Base-by-base conservation (phyloP, 2,797 vertebrate species). In the Cetoscarus ocellatus region DNA sequence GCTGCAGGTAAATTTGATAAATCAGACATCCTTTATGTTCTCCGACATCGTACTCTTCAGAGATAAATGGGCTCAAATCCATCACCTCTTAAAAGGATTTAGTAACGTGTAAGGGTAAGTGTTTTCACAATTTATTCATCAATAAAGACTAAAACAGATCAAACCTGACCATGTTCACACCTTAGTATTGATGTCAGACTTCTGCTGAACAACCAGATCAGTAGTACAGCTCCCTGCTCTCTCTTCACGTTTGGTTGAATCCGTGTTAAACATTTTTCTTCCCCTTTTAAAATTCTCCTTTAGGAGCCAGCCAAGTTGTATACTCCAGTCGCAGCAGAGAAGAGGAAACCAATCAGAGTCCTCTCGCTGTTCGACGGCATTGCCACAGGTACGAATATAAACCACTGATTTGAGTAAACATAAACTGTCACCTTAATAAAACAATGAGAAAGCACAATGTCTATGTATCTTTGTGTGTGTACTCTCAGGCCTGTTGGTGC, bases 331-430 rank as follows among this genome's bases (percentile, higher is more conserved):
- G 92, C 95, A 0, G 95, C 96, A 36, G 95, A 97, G 0, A 94
- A 95, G 76, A 94, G 97, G 87, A 93, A 94, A 75, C 97, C 97
- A 12, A 96, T 99, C 77, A 90, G 96, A 90, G 97, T 99, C 43
- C 94, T 99, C 50, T 99, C 97, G 0, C 88, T 99, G 52, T 99
- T 99, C 10, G 97, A 98, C 36, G 97, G 97, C 71, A 96, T 98
- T 6, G 94, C 97, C 8, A 97, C 97, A 93, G 88, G 88, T 88
- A 65, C 5, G 14, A 1, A 6, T 45, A 39, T 27, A 27, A 27
- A 27, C 27, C 27, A 27, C 27, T n/a, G 27, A 27, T 4, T 27
- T 4, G 27, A 27, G 27, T 27, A 4, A 27, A 27, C 27, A 27
- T 27, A 2, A 27, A 27, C 27, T 4, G 27, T 27, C 27, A 27